Conservation (phyloP, 2,888 invertebrate genomes). For the Leptura quadrifasciata region DNA sequence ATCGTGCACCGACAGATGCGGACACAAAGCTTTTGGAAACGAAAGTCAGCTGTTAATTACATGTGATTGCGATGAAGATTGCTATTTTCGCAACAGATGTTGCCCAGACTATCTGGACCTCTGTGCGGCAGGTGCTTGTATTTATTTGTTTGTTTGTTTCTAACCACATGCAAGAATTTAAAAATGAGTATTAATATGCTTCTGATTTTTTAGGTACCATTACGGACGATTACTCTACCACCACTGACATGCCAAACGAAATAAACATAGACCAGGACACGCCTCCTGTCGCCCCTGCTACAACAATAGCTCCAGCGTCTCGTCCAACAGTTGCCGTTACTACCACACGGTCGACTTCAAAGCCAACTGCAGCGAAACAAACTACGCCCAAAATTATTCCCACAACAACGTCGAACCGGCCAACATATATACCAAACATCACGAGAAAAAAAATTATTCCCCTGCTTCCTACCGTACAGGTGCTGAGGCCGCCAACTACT, state of each 20-base stretch:
- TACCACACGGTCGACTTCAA: constrained; percentile 45
- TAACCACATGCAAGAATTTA: not conserved
- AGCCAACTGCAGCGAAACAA: not conserved
- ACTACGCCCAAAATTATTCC: constrained; percentile 9
- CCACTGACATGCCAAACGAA: constrained; percentile 20
- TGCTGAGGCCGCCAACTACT: constrained; percentile 47
- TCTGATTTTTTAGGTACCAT: constrained; percentile 26
- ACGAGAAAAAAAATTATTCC: not conserved
- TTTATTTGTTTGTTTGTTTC: not conserved
- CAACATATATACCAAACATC: constrained; percentile 16
- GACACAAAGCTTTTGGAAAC: constrained; percentile 51
- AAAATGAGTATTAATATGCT: not conserved
- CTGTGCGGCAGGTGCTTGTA: constrained; percentile 75
- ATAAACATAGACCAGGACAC: constrained; percentile 31
- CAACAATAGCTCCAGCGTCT: constrained; percentile 36
- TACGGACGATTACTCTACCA: constrained; percentile 30
- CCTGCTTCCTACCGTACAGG: constrained; percentile 40
- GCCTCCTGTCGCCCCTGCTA: constrained; percentile 45
- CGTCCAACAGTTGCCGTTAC: not conserved
- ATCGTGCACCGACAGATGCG: constrained; percentile 77
- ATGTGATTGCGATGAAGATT: constrained; percentile 79
- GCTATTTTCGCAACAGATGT: constrained; percentile 77
- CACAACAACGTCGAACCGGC: constrained; percentile 13
- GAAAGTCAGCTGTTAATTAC: constrained; percentile 57
- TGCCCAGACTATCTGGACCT: constrained; percentile 81